Evolutionary conservation across 2,797 vertebrate species (phyloP).

Genomic region (Amblyraja radiata): DNA sequence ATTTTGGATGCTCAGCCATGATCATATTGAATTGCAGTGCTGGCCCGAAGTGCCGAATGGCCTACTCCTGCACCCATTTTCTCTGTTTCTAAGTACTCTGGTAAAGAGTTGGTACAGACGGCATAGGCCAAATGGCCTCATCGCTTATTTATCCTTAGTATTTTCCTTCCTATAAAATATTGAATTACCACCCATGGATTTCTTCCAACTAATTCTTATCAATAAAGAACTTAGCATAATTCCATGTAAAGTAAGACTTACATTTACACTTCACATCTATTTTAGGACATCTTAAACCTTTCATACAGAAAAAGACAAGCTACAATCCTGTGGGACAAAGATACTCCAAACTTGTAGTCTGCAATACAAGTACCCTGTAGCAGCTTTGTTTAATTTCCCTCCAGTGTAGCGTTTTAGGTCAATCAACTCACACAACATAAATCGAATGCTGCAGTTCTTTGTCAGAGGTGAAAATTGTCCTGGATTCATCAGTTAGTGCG

Average conservation of each 20-base stretch:
- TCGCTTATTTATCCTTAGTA: neutral
- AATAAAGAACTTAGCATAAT: neutral
- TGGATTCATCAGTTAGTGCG: neutral
- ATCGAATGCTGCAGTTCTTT: neutral
- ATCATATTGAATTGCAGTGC: too few species aligned
- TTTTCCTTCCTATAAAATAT: neutral
- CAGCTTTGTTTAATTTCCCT: neutral
- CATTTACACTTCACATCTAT: too few species aligned
- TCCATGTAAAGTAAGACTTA: too few species aligned
- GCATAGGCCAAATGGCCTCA: too few species aligned
- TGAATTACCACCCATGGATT: neutral
- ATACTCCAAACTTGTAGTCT: neutral
- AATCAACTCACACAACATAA: neutral
- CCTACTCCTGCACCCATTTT: too few species aligned
- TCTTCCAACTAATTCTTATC: neutral
- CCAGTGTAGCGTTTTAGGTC: neutral
- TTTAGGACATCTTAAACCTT: neutral
- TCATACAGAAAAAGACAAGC: neutral
- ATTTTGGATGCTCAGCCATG: too few species aligned
- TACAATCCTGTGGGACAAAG: neutral
- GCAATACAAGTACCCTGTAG: constrained; percentile 3
- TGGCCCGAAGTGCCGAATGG: too few species aligned
- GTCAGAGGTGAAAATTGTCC: neutral
- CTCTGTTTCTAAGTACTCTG: too few species aligned
- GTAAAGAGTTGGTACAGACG: too few species aligned